Evolutionary conservation across 2,797 vertebrate species (phyloP).

Genomic region (Microctenopoma steveboyesi): DNA sequence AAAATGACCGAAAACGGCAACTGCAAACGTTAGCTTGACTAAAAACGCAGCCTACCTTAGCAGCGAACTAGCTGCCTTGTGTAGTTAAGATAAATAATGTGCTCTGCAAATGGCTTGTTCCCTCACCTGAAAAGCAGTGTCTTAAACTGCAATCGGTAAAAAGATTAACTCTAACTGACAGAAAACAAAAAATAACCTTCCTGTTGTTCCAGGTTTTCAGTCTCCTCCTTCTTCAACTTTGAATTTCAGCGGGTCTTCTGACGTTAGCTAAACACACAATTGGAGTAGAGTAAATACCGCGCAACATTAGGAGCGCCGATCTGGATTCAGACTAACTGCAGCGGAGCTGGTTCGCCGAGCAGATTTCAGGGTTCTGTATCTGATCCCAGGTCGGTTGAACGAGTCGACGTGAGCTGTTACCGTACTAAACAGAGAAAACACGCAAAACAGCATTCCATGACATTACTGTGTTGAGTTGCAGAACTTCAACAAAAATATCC

Average conservation of each 20-base stretch:
- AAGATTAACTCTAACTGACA: background rate
- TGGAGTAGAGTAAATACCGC: slow-evolving; percentile 5
- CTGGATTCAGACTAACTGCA: background rate
- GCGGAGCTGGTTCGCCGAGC: rapidly evolving
- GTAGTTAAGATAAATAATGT: background rate
- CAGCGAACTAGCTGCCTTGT: background rate
- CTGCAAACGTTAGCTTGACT: slow-evolving; percentile 14
- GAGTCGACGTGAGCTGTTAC: slow-evolving; percentile 4
- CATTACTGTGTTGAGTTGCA: background rate
- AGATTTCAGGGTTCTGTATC: rapidly evolving
- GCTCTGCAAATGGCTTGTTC: background rate
- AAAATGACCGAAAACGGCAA: background rate
- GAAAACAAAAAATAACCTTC: background rate
- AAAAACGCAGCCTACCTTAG: background rate
- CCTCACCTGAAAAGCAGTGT: slow-evolving; percentile 52
- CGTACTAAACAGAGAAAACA: background rate
- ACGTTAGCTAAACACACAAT: slow-evolving; percentile 9
- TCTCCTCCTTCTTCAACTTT: slow-evolving; percentile 69
- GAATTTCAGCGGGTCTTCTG: slow-evolving; percentile 81
- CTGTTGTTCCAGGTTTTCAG: slow-evolving; percentile 11
- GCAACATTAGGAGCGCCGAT: background rate
- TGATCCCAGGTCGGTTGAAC: background rate
- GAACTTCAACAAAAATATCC: background rate
- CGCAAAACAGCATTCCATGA: background rate
- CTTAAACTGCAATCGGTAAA: background rate